phyloP scores from a whole-genome alignment of 2,888 invertebrate species.

The Zonitis immaculata region DNA sequence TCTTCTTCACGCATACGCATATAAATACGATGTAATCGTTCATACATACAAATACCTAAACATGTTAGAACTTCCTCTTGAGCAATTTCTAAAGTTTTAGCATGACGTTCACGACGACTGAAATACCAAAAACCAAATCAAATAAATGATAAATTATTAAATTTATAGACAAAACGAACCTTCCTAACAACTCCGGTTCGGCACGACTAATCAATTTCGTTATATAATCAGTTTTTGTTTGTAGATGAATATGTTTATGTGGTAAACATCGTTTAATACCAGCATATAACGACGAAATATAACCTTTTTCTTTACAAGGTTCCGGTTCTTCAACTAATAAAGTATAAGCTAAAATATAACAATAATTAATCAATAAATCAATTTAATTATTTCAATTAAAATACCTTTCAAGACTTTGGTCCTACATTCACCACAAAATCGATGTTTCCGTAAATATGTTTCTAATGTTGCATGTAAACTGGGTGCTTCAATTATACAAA shows the following conservation, averaged over 20 bases:
- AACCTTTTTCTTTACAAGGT: constrained; percentile 82
- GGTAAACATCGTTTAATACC: constrained; percentile 82
- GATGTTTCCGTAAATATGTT: constrained; percentile 85
- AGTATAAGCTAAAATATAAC: constrained; percentile 65
- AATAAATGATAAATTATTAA: not conserved
- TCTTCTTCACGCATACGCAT: constrained; percentile 85
- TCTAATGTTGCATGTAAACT: constrained; percentile 81
- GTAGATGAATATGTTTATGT: constrained; percentile 84
- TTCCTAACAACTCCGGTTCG: constrained; percentile 86
- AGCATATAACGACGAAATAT: constrained; percentile 78
- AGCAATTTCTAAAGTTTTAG: constrained; percentile 94
- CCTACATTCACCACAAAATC: constrained; percentile 91
- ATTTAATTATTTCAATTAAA: too few species aligned
- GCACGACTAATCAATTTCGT: constrained; percentile 82
- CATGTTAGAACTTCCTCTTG: constrained; percentile 95
- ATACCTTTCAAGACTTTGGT: constrained; percentile 69
- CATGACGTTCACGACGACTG: constrained; percentile 84
- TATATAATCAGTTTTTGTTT: constrained; percentile 84
- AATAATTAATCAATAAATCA: too few species aligned
- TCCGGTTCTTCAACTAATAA: constrained; percentile 81
- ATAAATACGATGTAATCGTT: constrained; percentile 81
- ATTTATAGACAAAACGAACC: constrained; percentile 51
- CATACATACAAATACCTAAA: constrained; percentile 89
- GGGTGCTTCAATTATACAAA: constrained; percentile 81
- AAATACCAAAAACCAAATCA: not conserved